Conservation (phyloP, 2,888 invertebrate genomes). For the Melinopterus prodromus region DNA sequence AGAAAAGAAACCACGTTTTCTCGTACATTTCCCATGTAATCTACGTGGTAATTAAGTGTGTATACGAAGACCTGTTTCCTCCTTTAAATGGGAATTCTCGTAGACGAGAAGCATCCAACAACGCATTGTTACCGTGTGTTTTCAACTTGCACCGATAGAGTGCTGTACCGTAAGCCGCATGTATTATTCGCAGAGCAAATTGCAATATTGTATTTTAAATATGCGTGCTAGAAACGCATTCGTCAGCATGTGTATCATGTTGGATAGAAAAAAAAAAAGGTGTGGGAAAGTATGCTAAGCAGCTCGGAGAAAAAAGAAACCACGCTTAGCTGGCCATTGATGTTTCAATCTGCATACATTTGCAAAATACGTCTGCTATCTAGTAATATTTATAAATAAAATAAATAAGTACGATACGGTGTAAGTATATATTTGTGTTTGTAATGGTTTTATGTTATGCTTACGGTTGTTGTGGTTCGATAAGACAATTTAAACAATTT, state of each 20-base stretch:
- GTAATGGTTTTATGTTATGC: not conserved
- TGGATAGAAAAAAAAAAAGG: not conserved
- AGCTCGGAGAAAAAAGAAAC: not conserved
- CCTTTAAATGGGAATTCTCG: not conserved
- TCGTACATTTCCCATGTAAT: not conserved
- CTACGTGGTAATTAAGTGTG: not conserved
- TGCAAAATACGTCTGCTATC: not conserved
- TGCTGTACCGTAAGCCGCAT: not conserved
- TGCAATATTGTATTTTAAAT: not conserved
- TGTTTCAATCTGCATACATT: not conserved
- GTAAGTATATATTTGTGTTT: not conserved
- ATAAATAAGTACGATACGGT: not conserved
- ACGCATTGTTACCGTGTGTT: slow-evolving; percentile 4
- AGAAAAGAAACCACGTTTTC: not conserved
- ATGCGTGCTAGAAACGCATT: not conserved
- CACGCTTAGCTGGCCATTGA: not conserved
- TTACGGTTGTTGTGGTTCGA: not conserved
- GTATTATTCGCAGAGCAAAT: not conserved
- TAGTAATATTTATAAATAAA: not conserved
- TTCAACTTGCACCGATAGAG: not conserved
- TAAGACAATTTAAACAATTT: not conserved
- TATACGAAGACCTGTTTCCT: not conserved
- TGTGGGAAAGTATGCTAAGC: not conserved
- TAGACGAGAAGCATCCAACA: not conserved
- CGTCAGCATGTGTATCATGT: not conserved